Base-by-base conservation (phyloP, 2,113 vertebrate species). In the Poeciliopsis prolifica region DNA sequence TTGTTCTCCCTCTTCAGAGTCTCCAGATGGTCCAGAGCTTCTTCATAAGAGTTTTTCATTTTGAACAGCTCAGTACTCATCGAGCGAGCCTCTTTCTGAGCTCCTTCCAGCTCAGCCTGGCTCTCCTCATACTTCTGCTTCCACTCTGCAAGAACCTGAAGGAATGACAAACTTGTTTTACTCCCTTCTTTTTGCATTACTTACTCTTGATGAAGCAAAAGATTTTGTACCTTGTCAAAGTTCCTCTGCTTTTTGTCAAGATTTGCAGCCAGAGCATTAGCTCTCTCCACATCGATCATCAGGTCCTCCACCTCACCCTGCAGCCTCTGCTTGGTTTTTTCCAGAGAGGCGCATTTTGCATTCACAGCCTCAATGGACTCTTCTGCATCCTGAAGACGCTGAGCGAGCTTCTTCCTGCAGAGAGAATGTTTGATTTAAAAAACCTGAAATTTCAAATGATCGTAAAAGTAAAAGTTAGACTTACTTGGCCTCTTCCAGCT, bases 1-100 rank as follows among this genome's bases (percentile, higher is more conserved):
- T 94, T 94, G 88, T 94, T 94, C 82, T 98, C 93, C 91, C 96
- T 87, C 89, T 95, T 97, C 72, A 95, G 63, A 0, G 95, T 96
- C 87, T 96, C 95, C 4, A 98, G 91, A 0, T 96, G 95, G 70
- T 96, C 95, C 68, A 97, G 83, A 80, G 93, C 77, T 86, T 97
- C 96, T 83, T 96, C 95, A 5, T 95, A 97, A 33, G 95, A 94
- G 3, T 95, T 96, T 77, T 96, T 97, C 93, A 96, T 83, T 82
- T 96, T 96, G 72, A 96, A 96, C 80, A 95, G 88, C 74, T 96
- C 95, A 19, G 95, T 95, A 62, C 95, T 96, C 17, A 95, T 91
- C 44, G 95, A 95, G 26, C 95, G 93, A 79, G 95, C 91, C 44
- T 96, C 95, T 37, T 96, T 96, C 61, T 91, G 94, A 70, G 94